Evolutionary conservation across 2,888 invertebrate genomes (phyloP).

Genomic region (Tetranychus piercei): DNA sequence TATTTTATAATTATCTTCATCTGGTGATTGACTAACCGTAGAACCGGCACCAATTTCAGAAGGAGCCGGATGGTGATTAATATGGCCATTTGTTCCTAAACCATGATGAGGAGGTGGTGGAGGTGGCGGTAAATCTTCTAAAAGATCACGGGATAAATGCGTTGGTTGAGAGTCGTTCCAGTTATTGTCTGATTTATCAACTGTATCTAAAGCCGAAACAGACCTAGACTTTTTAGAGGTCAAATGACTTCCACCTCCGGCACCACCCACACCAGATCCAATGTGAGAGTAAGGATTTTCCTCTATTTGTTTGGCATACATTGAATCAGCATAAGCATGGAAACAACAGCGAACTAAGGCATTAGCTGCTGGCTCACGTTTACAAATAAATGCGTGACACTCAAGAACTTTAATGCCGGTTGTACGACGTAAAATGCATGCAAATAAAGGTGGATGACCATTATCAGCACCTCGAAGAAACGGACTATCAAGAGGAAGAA

Average conservation of each 20-base stretch:
- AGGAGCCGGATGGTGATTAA: constrained; percentile 26
- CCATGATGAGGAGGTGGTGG: constrained; percentile 15
- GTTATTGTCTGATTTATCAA: constrained; percentile 22
- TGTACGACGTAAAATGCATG: constrained; percentile 82
- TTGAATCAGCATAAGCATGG: constrained; percentile 89
- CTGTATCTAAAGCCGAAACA: constrained; percentile 25
- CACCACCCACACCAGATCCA: constrained; percentile 8
- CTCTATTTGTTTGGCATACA: constrained; percentile 61
- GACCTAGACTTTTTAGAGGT: constrained; percentile 21
- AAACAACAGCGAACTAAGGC: constrained; percentile 92
- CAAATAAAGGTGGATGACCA: constrained; percentile 86
- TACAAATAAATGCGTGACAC: constrained; percentile 96
- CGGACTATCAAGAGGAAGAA: constrained; percentile 84
- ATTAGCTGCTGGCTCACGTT: constrained; percentile 87
- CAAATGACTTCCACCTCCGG: not conserved
- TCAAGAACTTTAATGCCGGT: constrained; percentile 87
- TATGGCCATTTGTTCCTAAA: not conserved
- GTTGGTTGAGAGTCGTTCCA: not conserved
- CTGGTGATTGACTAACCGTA: constrained; percentile 29
- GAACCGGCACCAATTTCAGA: constrained; percentile 33
- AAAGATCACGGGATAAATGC: constrained; percentile 3
- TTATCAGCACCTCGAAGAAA: constrained; percentile 83
- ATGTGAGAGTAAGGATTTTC: constrained; percentile 27
- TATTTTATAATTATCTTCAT: constrained; percentile 59
- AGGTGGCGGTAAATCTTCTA: constrained; percentile 16